These are phyloP conservation scores for Neoascia interrupta DNA, from an alignment of 2,888 invertebrate species.

Conservation along the genomic window DNA sequence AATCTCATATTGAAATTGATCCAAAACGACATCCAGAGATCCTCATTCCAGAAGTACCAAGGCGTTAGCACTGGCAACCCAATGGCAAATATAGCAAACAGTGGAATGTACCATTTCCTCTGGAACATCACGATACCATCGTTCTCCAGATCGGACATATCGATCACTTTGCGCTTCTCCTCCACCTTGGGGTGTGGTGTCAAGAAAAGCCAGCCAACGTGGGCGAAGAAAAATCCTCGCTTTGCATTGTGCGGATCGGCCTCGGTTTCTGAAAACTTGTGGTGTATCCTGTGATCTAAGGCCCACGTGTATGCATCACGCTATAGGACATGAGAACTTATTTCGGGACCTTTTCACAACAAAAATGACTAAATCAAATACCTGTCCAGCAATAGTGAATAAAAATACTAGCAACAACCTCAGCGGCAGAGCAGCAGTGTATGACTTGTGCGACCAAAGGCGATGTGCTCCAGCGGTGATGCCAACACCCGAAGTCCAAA, in stretches of 20 bases:
- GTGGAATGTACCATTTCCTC: constrained; percentile 86
- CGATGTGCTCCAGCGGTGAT: constrained; percentile 91
- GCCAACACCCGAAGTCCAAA: constrained; percentile 89
- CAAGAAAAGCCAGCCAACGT: constrained; percentile 94
- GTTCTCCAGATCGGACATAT: constrained; percentile 85
- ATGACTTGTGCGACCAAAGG: constrained; percentile 90
- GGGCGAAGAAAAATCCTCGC: constrained; percentile 94
- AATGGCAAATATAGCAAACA: constrained; percentile 86
- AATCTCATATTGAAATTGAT: constrained; percentile 92
- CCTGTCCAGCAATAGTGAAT: constrained; percentile 90
- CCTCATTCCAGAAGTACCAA: constrained; percentile 91
- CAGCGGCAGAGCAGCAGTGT: constrained; percentile 86
- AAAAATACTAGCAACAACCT: constrained; percentile 85
- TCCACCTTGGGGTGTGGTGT: constrained; percentile 91
- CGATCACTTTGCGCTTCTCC: constrained; percentile 84
- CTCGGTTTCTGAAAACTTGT: constrained; percentile 92
- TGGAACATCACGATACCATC: constrained; percentile 90
- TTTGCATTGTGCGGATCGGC: constrained; percentile 88
- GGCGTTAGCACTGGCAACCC: constrained; percentile 88
- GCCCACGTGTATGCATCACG: constrained; percentile 93
- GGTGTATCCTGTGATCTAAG: constrained; percentile 92
- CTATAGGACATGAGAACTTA: constrained; percentile 78
- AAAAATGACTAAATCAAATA: constrained; percentile 75
- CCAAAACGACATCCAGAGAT: constrained; percentile 88
- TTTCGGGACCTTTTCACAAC: too few species aligned